Base-by-base conservation (phyloP, 2,888 invertebrate genomes). In the Hylaea fasciaria region DNA sequence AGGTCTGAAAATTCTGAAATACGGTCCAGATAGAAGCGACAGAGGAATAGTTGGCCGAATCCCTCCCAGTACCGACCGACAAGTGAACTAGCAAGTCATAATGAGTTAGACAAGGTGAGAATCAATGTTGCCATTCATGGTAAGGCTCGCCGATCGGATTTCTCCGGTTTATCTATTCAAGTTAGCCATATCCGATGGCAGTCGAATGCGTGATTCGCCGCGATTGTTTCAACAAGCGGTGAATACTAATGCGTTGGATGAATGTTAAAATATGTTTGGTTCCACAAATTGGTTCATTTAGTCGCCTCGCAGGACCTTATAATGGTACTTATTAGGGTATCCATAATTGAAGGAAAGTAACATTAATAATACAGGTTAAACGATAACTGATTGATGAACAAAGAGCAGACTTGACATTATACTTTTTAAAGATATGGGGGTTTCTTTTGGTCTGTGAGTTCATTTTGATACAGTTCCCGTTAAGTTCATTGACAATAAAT, bases 121-220 rank as follows among this genome's bases (percentile, higher is more conserved):
- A 57, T 39, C 37, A 45, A 47, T 48, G 56, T 71, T 70, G 51
- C 70, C 68, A 69, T 74, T 69, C 61, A 68, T 49, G 55, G 70
- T 57, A 62, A 62, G 64, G 58, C 65, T 55, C 50, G 56, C 39
- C 46, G 64, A 62, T 73, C 58, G 53, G 76, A 74, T 78, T 77
- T 76, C 78, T 73, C 73, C 65, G 58, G 68, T 68, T 71, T 70
- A 61, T 56, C 68, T 64, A 70, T 70, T 70, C 66, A 66, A 62
- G 58, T 57, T 69, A 49, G 66, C 66, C 65, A 62, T 65, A 63
- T 67, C 66, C 55, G 65, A 66, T 54, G 58, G 65, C 64, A 71
- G 70, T 64, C 66, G 70, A 68, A 73, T 72, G 67, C 68, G 65
- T 73, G 69, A 69, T 68, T 70, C 66, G 35, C 45, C 59, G 55